These are phyloP conservation scores for Colostygia pectinataria DNA, from an alignment of 2,888 invertebrate genomes.

Conservation along the genomic window DNA sequence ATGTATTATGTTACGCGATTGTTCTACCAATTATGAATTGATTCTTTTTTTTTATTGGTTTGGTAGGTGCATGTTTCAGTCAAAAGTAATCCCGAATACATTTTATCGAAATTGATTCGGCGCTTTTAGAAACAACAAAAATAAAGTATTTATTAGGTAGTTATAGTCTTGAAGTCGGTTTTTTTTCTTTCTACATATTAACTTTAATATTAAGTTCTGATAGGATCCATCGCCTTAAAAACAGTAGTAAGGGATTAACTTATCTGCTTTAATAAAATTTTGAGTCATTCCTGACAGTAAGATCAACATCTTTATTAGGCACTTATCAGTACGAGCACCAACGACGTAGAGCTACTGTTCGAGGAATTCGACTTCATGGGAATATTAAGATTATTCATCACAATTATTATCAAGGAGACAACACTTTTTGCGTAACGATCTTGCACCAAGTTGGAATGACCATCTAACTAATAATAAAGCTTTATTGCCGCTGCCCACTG, in stretches of 20 bases:
- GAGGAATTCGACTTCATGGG: conserved; percentile 48
- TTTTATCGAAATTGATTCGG: no score
- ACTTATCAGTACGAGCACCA: conserved; percentile 51
- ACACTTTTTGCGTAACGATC: conserved; percentile 47
- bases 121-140: no score
- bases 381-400: conserved; percentile 50
- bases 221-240: conserved; percentile 8
- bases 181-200: no score
- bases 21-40: no score
- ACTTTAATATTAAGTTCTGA: background rate
- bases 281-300: conserved; percentile 38
- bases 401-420: conserved; percentile 44
- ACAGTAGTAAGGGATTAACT: conserved; percentile 14
- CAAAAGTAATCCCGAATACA: no score
- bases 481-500: conserved; percentile 33
- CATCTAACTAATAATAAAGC: conserved; percentile 30
- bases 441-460: conserved; percentile 33
- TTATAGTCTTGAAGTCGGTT: no score
- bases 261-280: conserved; percentile 25
- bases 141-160: no score
- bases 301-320: conserved; percentile 52
- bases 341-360: conserved; percentile 53
- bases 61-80: no score
- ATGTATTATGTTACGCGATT: no score
- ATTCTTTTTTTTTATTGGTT: no score